Evolutionary conservation across 2,797 vertebrate species (phyloP), one percentile per base, ranked within the genome.

Genomic region (Myripristis jacobus): DNA sequence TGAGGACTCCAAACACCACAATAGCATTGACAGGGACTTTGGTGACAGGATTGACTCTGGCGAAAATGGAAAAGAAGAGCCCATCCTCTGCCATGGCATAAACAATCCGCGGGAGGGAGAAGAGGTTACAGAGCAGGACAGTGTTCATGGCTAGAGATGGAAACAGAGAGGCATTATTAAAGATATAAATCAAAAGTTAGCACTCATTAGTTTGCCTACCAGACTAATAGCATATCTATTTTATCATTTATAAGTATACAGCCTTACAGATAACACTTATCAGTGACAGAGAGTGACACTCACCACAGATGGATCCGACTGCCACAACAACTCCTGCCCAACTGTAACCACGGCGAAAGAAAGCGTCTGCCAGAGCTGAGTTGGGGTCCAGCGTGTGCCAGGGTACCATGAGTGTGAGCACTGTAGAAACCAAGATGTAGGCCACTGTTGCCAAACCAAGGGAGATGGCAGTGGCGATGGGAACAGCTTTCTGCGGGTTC

Each of bases 31-130:
- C 91, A 0, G 98, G 97, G 77, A 98, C 97, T 92, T 98, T 97
- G 0, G 96, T 98, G 75, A 91, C 78, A 1, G 97, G 96, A 71
- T 98, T 96, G 65, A 99, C 95, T 1, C 61, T 92, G 34, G 96
- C 92, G 67, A 99, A 99, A 75, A 96, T 67, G 58, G 90, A 93
- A 86, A 99, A 99, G 88, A 99, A 97, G 77, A 99, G 94, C 5
- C 97, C 97, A 0, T 99, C 97, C 24, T 96, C 94, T 0, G 97
- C 95, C 97, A 99, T 99, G 91, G 98, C 97, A 0, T 98, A 98
- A 47, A 98, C 94, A 4, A 99, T 97, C 58, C 96, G 96, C 0
- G 97, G 98, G 73, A 99, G 94, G 56, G 97, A 98, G 94, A 98
- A 98, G 84, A 99, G 96, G 86, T 96, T 97, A 91, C 96, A 96